Evolutionary conservation across 2,113 vertebrate genomes (phyloP), one percentile per base, ranked within the genome.

Genomic region (Perognathus longimembris): DNA sequence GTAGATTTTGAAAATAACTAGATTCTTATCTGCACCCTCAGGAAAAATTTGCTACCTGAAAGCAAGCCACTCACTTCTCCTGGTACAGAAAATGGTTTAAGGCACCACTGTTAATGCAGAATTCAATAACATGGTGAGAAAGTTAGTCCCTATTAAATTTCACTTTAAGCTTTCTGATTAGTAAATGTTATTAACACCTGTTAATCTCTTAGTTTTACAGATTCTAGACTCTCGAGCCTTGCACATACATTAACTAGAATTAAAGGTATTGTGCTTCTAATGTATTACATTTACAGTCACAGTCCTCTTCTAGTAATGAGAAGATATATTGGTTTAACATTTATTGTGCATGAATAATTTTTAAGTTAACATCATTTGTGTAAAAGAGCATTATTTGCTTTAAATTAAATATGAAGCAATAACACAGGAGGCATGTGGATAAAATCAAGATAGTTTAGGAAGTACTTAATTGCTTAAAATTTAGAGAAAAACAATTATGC

Each of bases 131-230:
- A 73, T 4, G 34, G 57, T 30, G 14, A 74, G n/a, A 63, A 75
- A 76, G 6, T 34, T 34, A 54, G 12, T 64, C 11, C 15, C 40
- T 14, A 42, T 70, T 78, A 26, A 64, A 10, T 70, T 87, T 64
- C 69, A 45, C 66, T 63, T 24, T 32, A 59, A 71, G 79, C 32
- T 63, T 75, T 82, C 74, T 74, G 22, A 54, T 79, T 38, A 59
- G 32, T 15, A 30, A 70, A n/a, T 89, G 59, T 64, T 30, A 54
- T 67, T 88, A 73, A 73, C 59, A 91, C 20, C 61, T 28, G 9
- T 45, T 90, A 73, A 92, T 90, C 50, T 88, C 78, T 73, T 36
- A 14, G 24, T 61, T 87, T 84, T 80, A 80, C 28, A 71, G 34
- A 87, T 54, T 38, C 69, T 64, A n/a, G n/a, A 7, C 20, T 71